Evolutionary conservation across 2,797 vertebrate species (phyloP), one percentile per base, ranked within the genome.

Genomic region (Anniella stebbinsi): DNA sequence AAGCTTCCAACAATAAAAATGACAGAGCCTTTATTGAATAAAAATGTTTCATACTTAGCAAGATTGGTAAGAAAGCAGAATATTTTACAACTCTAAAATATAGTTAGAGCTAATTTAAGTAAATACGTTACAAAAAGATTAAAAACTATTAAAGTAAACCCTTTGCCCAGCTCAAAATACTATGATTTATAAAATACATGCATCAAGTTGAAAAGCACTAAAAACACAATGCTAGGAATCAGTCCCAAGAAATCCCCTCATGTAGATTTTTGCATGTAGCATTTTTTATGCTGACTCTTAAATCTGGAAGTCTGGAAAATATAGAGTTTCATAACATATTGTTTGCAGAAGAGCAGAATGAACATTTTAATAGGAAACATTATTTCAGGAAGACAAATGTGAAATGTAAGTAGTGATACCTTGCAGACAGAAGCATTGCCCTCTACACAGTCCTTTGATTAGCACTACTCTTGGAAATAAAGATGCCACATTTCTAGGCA

Each of bases 41-140:
- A 94, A 96, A 96, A 96, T 94, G 89, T 96, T 96, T 93, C 86
- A 93, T 88, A 90, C n/a, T 96, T 96, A 96, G 94, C 95, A 95
- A 96, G 95, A 95, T 93, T 94, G 95, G 94, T 97, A 97, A 96
- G 95, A 96, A 97, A 97, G 96, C 95, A 96, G 95, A 95, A 97
- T 97, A 97, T 96, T 97, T 97, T 97, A 97, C 96, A 97, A 94
- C 96, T 97, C 96, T 95, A 96, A 96, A 96, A 96, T 91, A 95
- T 84, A 75, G 25, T 94, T 95, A 95, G 91, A 91, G 90, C 94
- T 97, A 97, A 96, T 95, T 97, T 92, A 94, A 95, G 84, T 95
- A 95, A 97, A 95, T 93, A 95, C 90, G 95, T 94, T 96, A 97
- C 93, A 96, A 95, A 96, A 92, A 95, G 48, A 90, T 87, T 90